phyloP scores from a whole-genome alignment of 2,797 vertebrate genomes.

The Anolis apletophallus region DNA sequence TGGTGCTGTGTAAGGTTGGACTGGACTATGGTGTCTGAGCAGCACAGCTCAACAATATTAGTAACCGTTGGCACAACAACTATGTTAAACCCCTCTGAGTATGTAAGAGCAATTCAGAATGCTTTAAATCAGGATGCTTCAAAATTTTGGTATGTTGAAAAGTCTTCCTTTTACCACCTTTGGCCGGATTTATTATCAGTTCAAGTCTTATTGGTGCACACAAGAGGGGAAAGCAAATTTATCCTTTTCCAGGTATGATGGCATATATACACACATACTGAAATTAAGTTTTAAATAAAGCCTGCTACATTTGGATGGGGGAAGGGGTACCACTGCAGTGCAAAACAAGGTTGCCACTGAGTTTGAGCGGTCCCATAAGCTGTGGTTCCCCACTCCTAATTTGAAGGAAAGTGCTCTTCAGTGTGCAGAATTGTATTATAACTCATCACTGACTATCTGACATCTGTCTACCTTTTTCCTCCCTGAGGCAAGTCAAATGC shows the following conservation, averaged over 20 bases:
- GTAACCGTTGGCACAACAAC: neutral
- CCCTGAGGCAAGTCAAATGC: no score
- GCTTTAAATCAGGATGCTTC: neutral
- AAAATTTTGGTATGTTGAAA: no score
- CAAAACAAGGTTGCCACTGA: no score
- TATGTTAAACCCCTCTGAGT: no score
- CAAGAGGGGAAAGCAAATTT: neutral
- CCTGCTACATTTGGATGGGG: neutral
- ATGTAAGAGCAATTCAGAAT: no score
- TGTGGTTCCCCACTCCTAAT: no score
- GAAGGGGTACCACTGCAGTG: no score
- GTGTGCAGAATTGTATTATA: neutral
- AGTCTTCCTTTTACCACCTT: neutral
- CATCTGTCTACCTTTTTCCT: no score
- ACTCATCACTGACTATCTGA: no score
- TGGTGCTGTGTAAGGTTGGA: neutral
- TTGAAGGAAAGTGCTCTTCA: neutral
- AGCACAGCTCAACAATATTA: neutral
- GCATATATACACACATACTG: neutral
- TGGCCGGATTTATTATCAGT: neutral
- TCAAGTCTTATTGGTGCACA: neutral
- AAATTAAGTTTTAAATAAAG: neutral
- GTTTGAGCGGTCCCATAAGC: no score
- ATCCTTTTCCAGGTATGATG: neutral
- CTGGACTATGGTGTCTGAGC: neutral